These are phyloP conservation scores for Tapirus terrestris DNA, from an alignment of 2,113 vertebrate species.

Conservation along the genomic window DNA sequence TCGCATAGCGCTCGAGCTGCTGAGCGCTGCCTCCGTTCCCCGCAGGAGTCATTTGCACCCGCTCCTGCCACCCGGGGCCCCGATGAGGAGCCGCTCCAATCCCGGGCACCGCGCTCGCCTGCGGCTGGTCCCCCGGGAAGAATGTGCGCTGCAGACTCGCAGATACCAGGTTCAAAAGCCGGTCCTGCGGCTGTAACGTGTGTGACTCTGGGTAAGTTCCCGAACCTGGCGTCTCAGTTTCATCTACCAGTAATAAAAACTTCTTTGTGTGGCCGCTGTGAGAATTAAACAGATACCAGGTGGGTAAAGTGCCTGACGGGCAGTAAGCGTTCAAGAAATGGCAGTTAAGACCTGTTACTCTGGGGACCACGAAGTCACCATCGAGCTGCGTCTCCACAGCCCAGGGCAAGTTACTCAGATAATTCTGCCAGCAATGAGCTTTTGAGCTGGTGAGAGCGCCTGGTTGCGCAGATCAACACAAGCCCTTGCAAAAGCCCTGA, in stretches of 20 bases:
- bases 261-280: neutral
- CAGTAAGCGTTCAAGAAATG: neutral
- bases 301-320: neutral
- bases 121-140: neutral
- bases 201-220: neutral
- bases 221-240: neutral
- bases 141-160: neutral
- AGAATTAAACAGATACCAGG: slow-evolving; percentile 27
- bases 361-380: neutral
- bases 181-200: fast-evolving
- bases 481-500: neutral
- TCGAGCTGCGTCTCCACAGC: fast-evolving
- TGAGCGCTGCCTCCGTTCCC: fast-evolving
- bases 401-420: neutral
- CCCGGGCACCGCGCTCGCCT: fast-evolving
- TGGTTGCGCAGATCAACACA: neutral
- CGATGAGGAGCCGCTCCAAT: fast-evolving
- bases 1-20: fast-evolving
- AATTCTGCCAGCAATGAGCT: neutral
- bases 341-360: neutral
- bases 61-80: neutral
- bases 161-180: neutral
- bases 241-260: neutral
- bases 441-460: neutral
- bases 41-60: fast-evolving